These are phyloP conservation scores for Choloepus hoffmanni DNA, from an alignment of 2,113 vertebrate genomes.

Conservation along the genomic window DNA sequence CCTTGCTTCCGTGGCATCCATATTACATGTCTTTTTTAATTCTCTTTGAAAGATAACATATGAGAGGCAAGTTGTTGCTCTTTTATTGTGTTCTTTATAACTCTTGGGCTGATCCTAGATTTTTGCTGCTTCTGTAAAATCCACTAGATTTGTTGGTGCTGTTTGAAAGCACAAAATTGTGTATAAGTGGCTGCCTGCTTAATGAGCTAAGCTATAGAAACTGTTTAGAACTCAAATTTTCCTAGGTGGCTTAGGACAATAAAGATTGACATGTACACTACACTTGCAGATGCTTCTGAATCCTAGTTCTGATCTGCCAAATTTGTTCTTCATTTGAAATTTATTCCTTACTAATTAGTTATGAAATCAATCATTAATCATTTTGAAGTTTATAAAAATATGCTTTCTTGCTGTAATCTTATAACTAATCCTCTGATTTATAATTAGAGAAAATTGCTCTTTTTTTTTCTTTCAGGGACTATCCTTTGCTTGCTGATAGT, in stretches of 20 bases:
- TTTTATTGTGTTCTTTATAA: slow-evolving; percentile 76
- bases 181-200: slow-evolving; percentile 80
- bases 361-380: slow-evolving; percentile 90
- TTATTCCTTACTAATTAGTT: slow-evolving; percentile 90
- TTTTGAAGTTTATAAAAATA: slow-evolving; percentile 81
- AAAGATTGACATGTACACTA: slow-evolving; percentile 73
- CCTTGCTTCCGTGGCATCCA: slow-evolving; percentile 53
- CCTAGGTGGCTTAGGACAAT: slow-evolving; percentile 65
- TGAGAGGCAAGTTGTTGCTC: slow-evolving; percentile 62
- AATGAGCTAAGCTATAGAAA: slow-evolving; percentile 79
- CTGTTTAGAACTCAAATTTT: slow-evolving; percentile 77
- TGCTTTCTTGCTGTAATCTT: slow-evolving; percentile 99
- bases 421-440: slow-evolving; percentile 93
- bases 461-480: slow-evolving; percentile 75
- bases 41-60: slow-evolving; percentile 74
- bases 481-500: slow-evolving; percentile 82
- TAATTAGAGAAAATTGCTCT: slow-evolving; percentile 85
- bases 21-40: slow-evolving; percentile 59
- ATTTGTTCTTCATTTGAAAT: slow-evolving; percentile 86
- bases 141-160: slow-evolving; percentile 22
- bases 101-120: slow-evolving; percentile 84
- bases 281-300: slow-evolving; percentile 74
- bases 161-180: slow-evolving; percentile 58
- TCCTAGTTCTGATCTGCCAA: slow-evolving; percentile 75
- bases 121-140: slow-evolving; percentile 78